Conservation (phyloP, 2,113 vertebrate genomes). For the Seriola quinqueradiata region DNA sequence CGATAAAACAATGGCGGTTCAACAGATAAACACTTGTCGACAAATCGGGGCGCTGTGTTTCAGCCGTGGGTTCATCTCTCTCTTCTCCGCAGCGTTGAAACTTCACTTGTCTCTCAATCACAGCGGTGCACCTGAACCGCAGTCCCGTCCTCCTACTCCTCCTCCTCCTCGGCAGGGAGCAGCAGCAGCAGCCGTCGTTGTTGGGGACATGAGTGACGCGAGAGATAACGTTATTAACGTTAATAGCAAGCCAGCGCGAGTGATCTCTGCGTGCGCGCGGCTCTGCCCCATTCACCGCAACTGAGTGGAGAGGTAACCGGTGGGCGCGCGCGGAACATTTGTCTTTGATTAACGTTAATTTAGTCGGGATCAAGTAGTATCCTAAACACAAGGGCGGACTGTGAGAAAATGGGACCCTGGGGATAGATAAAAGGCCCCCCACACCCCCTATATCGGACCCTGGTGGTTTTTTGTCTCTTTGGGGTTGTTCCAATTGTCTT, state of each 20-base stretch:
- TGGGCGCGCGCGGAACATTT: constrained; percentile 25
- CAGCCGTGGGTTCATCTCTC: constrained; percentile 1
- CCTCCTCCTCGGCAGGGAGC: constrained; percentile 33
- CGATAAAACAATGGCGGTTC: constrained; percentile 46
- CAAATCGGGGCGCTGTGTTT: not conserved
- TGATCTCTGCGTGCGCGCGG: constrained; percentile 61
- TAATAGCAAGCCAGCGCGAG: constrained; percentile 60
- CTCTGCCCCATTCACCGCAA: constrained; percentile 26
- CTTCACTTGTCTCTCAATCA: constrained; percentile 57
- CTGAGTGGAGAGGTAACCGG: constrained; percentile 14
- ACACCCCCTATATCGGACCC: not conserved
- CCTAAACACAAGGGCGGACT: not conserved
- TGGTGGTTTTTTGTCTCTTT: not conserved
- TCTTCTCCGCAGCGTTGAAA: constrained; percentile 12
- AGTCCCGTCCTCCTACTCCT: constrained; percentile 44
- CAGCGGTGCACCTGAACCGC: constrained; percentile 72
- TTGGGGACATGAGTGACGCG: constrained; percentile 72
- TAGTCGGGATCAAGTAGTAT: not conserved
- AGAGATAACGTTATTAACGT: constrained; percentile 80
- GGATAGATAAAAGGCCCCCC: not conserved
- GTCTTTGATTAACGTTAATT: not conserved
- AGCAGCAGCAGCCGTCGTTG: constrained; percentile 38
- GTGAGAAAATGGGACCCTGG: not conserved
- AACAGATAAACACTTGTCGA: constrained; percentile 45
- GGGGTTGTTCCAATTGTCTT: not conserved